These are phyloP conservation scores for Panagrolaimus sp. DNA, from an alignment of 1,140 invertebrate species.

Conservation along the genomic window DNA sequence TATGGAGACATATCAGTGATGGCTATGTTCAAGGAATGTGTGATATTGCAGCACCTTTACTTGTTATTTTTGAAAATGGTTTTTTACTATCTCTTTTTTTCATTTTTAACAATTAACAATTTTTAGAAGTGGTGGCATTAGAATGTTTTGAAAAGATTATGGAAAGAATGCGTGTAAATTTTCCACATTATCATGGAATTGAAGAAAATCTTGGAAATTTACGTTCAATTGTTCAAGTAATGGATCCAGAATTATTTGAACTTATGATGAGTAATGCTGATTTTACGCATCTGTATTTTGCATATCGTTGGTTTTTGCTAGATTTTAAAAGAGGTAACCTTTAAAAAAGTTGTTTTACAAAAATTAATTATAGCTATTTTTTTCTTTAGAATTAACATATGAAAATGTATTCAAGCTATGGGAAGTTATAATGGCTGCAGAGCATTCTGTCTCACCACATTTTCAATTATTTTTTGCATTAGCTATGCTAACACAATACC, in stretches of 20 bases:
- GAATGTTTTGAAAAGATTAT: conserved; percentile 83
- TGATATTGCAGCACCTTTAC: conserved; percentile 81
- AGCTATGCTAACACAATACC: conserved; percentile 80
- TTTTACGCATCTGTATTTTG: conserved; percentile 94
- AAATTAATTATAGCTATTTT: conserved; percentile 7
- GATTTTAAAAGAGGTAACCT: conserved; percentile 70
- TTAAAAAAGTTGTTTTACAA: neutral
- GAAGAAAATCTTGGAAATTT: conserved; percentile 90
- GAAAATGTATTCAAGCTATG: conserved; percentile 84
- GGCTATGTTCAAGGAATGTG: conserved; percentile 78
- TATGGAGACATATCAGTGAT: conserved; percentile 84
- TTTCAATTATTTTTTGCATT: conserved; percentile 88
- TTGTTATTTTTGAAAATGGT: conserved; percentile 82
- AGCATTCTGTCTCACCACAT: conserved; percentile 74
- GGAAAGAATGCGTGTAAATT: conserved; percentile 81
- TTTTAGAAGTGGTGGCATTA: conserved; percentile 76
- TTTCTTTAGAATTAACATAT: conserved; percentile 72
- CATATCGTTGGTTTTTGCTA: conserved; percentile 81
- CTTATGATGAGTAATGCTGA: conserved; percentile 88
- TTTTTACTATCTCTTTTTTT: conserved; percentile 12
- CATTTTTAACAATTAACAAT: neutral
- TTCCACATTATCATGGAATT: conserved; percentile 85
- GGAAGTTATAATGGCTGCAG: conserved; percentile 92
- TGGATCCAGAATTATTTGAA: conserved; percentile 86
- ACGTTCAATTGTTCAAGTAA: conserved; percentile 72